phyloP scores from a whole-genome alignment of 1,140 invertebrate species.

The Rhyacophila brunnea region DNA sequence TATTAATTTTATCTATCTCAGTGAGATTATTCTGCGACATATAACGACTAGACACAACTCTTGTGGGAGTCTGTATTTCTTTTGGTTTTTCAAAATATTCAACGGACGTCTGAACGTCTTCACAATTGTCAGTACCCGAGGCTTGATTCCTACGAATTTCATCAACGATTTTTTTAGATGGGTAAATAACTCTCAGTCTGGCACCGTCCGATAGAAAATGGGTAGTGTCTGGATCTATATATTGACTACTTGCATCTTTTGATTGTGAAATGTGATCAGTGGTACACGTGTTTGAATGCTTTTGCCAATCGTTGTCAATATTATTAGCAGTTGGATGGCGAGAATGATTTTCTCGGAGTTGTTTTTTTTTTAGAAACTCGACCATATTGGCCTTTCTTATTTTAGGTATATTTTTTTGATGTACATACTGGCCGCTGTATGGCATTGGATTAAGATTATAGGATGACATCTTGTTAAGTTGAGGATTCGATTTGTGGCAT shows the following conservation, averaged over 20 bases:
- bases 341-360: constrained; percentile 4
- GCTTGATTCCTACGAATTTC: neutral
- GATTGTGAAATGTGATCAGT: constrained; percentile 4
- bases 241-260: constrained; percentile 16
- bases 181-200: constrained; percentile 16
- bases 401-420: neutral
- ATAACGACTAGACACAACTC: constrained; percentile 14
- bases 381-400: constrained; percentile 14
- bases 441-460: too few species aligned
- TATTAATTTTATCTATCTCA: neutral
- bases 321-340: neutral
- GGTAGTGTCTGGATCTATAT: constrained; percentile 15
- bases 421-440: too few species aligned
- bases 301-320: neutral
- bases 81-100: neutral
- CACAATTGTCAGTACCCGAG: too few species aligned
- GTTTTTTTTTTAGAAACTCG: constrained; percentile 11
- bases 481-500: neutral
- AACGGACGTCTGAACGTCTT: too few species aligned
- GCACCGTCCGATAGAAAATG: constrained; percentile 15
- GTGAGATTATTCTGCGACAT: constrained; percentile 6
- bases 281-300: neutral
- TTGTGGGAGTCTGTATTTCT: neutral
- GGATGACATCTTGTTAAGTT: neutral
- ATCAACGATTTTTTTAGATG: constrained; percentile 14